Evolutionary conservation across 2,888 invertebrate species (phyloP), one percentile per base, ranked within the genome.

Genomic region (Axea sp.): DNA sequence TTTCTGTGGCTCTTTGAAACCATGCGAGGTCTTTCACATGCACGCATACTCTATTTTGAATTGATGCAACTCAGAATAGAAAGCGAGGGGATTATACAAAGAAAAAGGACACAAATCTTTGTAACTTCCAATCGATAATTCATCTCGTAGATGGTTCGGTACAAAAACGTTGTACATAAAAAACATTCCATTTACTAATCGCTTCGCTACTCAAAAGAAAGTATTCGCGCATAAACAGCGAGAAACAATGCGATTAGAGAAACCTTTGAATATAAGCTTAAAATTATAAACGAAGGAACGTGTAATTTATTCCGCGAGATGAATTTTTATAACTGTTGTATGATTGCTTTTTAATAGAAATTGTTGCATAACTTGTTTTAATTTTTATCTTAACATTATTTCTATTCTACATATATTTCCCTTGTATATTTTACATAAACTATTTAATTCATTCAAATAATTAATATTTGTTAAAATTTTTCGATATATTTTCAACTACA

Each of bases 121-220:
- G n/a, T n/a, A n/a, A 64, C 49, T 60, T 60, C 37, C 59, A 72
- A 75, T 75, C 74, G 75, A 77, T 76, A 76, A 76, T 68, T 74
- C 72, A 76, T 76, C 74, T 69, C 62, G 69, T 31, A 57, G 57
- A 75, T 75, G 68, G 74, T 67, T 26, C 39, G 33, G 65, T 55
- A 35, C 68, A 72, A 72, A 73, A 75, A 73, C 60, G 49, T 62
- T 55, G 53, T 45, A 47, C 35, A 65, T 69, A 60, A 73, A 69
- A 72, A 77, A 67, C 71, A 71, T 71, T 67, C 73, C 76, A 76
- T 79, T 79, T 75, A 67, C 76, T 78, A 77, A 78, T 79, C 77
- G 76, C 53, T 51, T 59, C 30, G 53, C 68, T 17, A 33, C 35
- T 64, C 43, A 31, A 49, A 65, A 39, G 19, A 31, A 11, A 8